Evolutionary conservation across 2,797 vertebrate species (phyloP).

Genomic region (Galaxias olidus): DNA sequence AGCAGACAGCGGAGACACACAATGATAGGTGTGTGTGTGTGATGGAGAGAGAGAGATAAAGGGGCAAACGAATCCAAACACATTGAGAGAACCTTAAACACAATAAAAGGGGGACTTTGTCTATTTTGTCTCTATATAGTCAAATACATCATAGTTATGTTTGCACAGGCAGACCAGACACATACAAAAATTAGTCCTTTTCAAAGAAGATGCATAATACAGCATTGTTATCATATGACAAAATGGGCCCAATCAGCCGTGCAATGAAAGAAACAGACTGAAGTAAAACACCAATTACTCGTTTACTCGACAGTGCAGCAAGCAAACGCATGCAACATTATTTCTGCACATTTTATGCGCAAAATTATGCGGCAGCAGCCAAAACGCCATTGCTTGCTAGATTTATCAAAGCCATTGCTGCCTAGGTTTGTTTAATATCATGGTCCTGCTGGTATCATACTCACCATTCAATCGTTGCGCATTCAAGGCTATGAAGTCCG

Average conservation of each 20-base stretch:
- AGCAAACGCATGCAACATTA: neutral
- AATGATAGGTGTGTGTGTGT: too few relatives aligned
- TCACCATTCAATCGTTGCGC: constrained; percentile 70
- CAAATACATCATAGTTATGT: too few relatives aligned
- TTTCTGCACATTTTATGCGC: constrained; percentile 6
- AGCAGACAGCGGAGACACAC: too few relatives aligned
- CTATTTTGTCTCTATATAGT: too few relatives aligned
- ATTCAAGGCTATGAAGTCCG: constrained; percentile 42
- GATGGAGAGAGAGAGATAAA: neutral
- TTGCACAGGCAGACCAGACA: too few relatives aligned
- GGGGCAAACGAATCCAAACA: neutral
- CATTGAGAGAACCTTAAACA: constrained; percentile 1
- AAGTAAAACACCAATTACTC: neutral
- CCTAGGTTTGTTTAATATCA: constrained; percentile 4
- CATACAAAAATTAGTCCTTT: too few relatives aligned
- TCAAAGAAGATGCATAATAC: too few relatives aligned
- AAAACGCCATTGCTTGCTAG: neutral
- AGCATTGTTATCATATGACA: too few relatives aligned
- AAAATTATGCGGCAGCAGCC: constrained; percentile 24
- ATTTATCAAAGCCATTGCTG: neutral
- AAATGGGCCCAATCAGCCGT: constrained; percentile 23
- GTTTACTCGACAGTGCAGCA: neutral
- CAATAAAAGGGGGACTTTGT: neutral
- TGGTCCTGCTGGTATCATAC: constrained; percentile 34
- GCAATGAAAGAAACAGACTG: neutral